Evolutionary conservation across 2,888 invertebrate genomes (phyloP), one percentile per base, ranked within the genome.

Genomic region (Ophion slaviceki): DNA sequence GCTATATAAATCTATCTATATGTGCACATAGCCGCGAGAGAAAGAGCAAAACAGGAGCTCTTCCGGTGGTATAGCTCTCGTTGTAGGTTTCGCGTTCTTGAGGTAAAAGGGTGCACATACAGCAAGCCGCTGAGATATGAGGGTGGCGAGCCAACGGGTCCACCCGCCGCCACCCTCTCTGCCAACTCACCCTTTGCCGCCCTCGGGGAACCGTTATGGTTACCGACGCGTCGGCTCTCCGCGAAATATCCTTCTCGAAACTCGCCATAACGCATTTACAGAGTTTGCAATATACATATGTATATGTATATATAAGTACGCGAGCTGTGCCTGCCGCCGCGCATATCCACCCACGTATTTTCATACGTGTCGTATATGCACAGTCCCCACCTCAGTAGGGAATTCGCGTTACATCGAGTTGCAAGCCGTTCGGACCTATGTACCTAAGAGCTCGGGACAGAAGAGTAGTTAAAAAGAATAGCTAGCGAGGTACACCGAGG

Each of bases 161-260:
- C 59, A 68, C 59, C 36, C 68, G 62, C 53, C 36, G 36, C 75
- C 45, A 53, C 66, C 64, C 71, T 47, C 70, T 36, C 36, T 64
- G 64, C 32, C 24, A 53, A 64, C 68, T 68, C 74, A 64, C 68
- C 64, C 64, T 64, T 28, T 61, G 36, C 66, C 14, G 28, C 59
- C 71, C 57, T 40, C 72, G 40, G 72, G 45, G 77, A 76, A 77
- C 80, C 67, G 76, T 70, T 64, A 75, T 70, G 75, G 70, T 77
- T 72, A 67, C 77, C 47, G 59, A 74, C 64, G 64, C 59, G 74
- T 74, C 68, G 57, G 74, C 57, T 75, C 84, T 71, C 81, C 66
- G 71, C 78, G 61, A 84, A 86, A 86, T 84, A 81, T 84, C 81
- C 84, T 86, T 79, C 75, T 66, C 70, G 28, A 74, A 76, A 81